phyloP scores from a whole-genome alignment of 1,140 invertebrate genomes.

The Euwallacea fornicatus region DNA sequence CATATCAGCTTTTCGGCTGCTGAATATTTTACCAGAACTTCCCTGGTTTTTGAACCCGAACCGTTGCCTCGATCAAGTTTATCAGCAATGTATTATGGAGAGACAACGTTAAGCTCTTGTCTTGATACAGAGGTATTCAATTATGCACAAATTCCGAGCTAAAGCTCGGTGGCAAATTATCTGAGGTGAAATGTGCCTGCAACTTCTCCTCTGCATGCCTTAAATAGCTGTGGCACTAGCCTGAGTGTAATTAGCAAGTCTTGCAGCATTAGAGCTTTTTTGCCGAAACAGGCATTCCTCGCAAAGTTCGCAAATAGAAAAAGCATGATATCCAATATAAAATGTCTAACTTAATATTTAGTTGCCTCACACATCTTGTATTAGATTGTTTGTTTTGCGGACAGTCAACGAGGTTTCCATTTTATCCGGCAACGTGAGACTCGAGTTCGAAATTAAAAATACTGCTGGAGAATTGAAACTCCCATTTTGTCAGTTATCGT shows the following conservation, averaged over 20 bases:
- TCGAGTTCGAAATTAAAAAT: neutral
- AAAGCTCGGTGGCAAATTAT: slow-evolving; percentile 16
- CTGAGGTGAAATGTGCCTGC: slow-evolving; percentile 21
- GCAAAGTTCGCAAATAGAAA: neutral
- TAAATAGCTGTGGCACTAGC: slow-evolving; percentile 17
- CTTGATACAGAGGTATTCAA: slow-evolving; percentile 13
- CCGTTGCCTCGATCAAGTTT: neutral
- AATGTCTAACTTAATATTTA: neutral
- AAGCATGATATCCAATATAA: neutral
- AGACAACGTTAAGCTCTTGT: neutral
- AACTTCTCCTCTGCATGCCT: slow-evolving; percentile 8
- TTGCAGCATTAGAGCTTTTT: too few relatives aligned
- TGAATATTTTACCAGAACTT: slow-evolving; percentile 7
- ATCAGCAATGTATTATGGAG: neutral
- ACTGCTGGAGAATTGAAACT: too few relatives aligned
- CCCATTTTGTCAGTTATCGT: too few relatives aligned
- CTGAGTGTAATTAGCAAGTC: slow-evolving; percentile 3
- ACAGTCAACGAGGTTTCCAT: neutral
- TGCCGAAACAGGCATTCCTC: too few relatives aligned
- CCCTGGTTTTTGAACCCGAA: neutral
- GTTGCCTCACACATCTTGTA: neutral
- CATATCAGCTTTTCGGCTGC: slow-evolving; percentile 13
- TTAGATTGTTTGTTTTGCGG: neutral
- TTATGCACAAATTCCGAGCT: slow-evolving; percentile 26
- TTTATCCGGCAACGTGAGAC: neutral